phyloP scores from a whole-genome alignment of 2,113 vertebrate species.

The Solenodon paradoxus region DNA sequence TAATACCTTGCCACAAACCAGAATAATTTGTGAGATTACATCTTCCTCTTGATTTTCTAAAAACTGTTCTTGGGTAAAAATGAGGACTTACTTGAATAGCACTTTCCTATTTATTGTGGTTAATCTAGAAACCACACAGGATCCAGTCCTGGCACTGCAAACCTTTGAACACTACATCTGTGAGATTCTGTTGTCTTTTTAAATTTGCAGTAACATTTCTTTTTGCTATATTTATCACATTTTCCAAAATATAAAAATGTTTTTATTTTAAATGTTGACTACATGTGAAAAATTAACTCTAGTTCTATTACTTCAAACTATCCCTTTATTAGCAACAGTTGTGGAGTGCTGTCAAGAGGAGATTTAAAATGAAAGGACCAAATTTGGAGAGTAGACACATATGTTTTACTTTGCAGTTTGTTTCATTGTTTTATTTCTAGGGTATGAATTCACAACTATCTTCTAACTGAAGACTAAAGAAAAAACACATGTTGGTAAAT shows the following conservation, averaged over 20 bases:
- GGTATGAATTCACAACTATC: slow-evolving; percentile 57
- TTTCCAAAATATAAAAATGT: slow-evolving; percentile 48
- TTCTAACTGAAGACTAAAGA: slow-evolving; percentile 62
- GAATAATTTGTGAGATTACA: slow-evolving; percentile 44
- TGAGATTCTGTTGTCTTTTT: slow-evolving; percentile 33
- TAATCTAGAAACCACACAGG: slow-evolving; percentile 45
- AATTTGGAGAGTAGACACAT: slow-evolving; percentile 43
- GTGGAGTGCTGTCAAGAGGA: slow-evolving; percentile 13
- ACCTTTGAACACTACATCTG: slow-evolving; percentile 13
- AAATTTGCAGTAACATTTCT: slow-evolving; percentile 55
- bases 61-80: not conserved
- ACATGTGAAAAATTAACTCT: slow-evolving; percentile 57
- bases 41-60: not conserved
- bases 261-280: slow-evolving; percentile 50
- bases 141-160: not conserved
- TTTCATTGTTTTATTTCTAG: slow-evolving; percentile 62
- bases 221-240: slow-evolving; percentile 8
- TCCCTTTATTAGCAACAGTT: slow-evolving; percentile 64
- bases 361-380: slow-evolving; percentile 5
- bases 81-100: not conserved
- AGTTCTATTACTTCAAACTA: slow-evolving; percentile 52
- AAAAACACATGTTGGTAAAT: slow-evolving; percentile 70
- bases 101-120: not conserved
- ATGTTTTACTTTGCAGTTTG: slow-evolving; percentile 13
- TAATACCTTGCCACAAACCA: slow-evolving; percentile 43